A percentile compares a stretch with the other conserved stretches of the same genome.
These are phyloP conservation scores for Aplysina aerophoba DNA, from an alignment of 37 sponge, comb jelly and placozoan species.

Conservation along the genomic window DNA sequence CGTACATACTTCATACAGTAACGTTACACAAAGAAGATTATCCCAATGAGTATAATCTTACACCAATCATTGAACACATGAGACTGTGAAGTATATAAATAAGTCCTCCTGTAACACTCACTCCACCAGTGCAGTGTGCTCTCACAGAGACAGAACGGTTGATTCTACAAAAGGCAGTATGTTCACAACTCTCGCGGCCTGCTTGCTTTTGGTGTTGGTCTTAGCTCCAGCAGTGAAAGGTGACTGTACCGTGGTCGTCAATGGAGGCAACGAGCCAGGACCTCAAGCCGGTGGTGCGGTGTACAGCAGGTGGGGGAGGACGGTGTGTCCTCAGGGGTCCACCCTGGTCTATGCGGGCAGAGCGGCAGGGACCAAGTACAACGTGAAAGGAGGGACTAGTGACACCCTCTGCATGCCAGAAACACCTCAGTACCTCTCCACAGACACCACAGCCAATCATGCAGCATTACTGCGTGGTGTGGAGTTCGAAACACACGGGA, in stretches of 20 bases:
- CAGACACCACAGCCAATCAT: not conserved
- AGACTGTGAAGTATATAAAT: no score
- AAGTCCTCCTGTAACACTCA: no score
- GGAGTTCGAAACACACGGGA: constrained; percentile 29
- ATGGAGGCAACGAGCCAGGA: constrained; percentile 3
- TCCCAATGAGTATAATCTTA: no score
- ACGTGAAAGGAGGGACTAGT: constrained; percentile 24
- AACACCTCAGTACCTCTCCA: constrained; percentile 24
- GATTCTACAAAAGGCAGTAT: no score
- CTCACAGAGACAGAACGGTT: no score
- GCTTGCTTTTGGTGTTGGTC: no score
- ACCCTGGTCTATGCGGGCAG: not conserved
- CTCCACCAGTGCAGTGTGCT: no score
- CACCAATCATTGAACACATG: no score
- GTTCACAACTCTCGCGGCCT: no score
- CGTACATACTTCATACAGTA: no score
- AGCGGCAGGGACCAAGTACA: constrained; percentile 13
- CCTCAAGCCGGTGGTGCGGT: not conserved
- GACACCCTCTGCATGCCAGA: constrained; percentile 32
- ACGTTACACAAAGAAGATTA: no score
- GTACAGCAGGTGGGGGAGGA: constrained; percentile 38
- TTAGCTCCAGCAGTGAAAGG: no score
- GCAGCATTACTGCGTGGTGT: not conserved
- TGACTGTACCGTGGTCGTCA: not conserved
- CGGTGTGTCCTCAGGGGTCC: constrained; percentile 6